A percentile compares a stretch with the other conserved stretches of the same genome.
These are phyloP conservation scores for Eristalis pertinax DNA, from an alignment of 2,888 invertebrate species.

Conservation along the genomic window DNA sequence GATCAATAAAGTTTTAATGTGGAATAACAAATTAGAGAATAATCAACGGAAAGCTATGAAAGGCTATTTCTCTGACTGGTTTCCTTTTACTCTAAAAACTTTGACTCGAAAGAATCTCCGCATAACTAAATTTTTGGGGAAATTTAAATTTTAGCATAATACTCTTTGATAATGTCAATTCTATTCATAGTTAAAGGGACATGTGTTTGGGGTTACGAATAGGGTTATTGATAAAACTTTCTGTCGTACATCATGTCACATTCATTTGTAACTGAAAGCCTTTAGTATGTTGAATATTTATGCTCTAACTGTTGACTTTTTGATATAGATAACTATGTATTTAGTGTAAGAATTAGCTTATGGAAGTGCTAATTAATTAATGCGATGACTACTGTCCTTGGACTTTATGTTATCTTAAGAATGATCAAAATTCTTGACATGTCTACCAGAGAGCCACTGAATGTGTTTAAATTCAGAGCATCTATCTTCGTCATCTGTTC, in stretches of 20 bases:
- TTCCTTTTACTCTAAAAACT: neutral
- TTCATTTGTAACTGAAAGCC: neutral
- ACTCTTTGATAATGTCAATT: neutral
- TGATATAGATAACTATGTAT: too few species aligned
- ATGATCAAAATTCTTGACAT: too few species aligned
- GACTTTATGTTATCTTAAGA: too few species aligned
- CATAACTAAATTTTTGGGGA: neutral
- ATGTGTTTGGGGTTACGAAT: neutral
- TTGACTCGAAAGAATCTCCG: neutral
- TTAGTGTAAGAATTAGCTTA: too few species aligned
- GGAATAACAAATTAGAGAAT: slow-evolving; percentile 14
- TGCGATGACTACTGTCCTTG: too few species aligned
- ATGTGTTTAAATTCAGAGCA: too few species aligned
- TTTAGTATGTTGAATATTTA: neutral
- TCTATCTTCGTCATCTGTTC: too few species aligned
- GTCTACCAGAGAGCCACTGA: too few species aligned
- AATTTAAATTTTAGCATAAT: neutral
- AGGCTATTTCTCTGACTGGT: neutral
- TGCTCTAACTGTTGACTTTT: too few species aligned
- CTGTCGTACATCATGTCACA: neutral
- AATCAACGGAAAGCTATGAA: neutral
- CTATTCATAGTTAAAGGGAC: neutral
- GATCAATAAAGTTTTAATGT: neutral
- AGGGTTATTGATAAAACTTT: neutral
- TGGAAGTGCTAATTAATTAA: too few species aligned